These are phyloP conservation scores for Campoplex capitator DNA, from an alignment of 2,888 invertebrate genomes.

Conservation along the genomic window DNA sequence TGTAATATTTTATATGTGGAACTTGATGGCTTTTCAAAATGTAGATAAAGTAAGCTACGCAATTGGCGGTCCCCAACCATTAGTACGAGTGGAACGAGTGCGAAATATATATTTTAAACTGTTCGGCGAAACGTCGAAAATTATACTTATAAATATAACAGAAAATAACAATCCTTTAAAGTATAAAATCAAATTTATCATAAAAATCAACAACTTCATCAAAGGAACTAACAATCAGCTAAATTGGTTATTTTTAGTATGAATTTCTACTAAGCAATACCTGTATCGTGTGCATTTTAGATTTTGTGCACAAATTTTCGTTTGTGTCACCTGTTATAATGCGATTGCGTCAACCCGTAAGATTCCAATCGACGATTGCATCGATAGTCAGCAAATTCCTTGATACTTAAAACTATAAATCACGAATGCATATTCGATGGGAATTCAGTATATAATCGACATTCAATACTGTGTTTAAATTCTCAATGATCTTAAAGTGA, in stretches of 20 bases:
- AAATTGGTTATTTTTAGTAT: background rate
- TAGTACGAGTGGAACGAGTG: too few relatives aligned
- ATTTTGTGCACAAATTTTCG: background rate
- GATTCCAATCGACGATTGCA: slow-evolving; percentile 2
- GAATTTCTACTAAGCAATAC: background rate
- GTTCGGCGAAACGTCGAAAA: too few relatives aligned
- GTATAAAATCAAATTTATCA: background rate
- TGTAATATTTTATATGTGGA: too few relatives aligned
- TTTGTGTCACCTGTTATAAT: slow-evolving; percentile 26
- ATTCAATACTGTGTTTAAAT: background rate
- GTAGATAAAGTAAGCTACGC: too few relatives aligned
- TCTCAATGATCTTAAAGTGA: background rate
- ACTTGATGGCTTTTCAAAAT: too few relatives aligned
- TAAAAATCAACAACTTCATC: background rate
- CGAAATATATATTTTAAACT: too few relatives aligned
- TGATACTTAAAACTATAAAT: slow-evolving; percentile 65
- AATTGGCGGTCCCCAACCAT: too few relatives aligned
- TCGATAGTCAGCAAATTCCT: slow-evolving; percentile 70
- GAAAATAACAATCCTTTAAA: too few relatives aligned
- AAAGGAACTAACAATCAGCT: background rate
- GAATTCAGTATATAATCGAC: slow-evolving; percentile 36
- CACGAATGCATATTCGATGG: slow-evolving; percentile 22
- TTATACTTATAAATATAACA: too few relatives aligned
- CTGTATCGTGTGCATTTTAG: too few relatives aligned
- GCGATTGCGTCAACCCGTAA: slow-evolving; percentile 15